Evolutionary conservation across 1,140 invertebrate species (phyloP).

Genomic region (Zaprionus lachaisei): DNA sequence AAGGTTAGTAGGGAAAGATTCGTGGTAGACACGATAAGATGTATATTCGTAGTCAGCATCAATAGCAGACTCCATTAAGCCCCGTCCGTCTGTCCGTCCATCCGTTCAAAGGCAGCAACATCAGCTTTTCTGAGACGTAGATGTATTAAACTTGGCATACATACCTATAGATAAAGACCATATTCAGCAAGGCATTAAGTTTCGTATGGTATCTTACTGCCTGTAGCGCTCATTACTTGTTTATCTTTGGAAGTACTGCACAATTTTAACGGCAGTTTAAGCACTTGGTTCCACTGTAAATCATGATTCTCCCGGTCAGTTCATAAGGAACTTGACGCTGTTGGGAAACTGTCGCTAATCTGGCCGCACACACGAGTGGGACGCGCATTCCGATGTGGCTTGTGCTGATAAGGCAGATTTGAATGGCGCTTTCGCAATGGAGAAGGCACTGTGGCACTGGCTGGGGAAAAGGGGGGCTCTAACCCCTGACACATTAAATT

Average conservation of each 20-base stretch:
- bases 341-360: slow-evolving; percentile 4
- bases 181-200: too few relatives aligned
- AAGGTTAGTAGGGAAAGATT: too few relatives aligned
- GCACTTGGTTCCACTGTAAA: not conserved
- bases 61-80: too few relatives aligned
- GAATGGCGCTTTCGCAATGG: not conserved
- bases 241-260: not conserved
- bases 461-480: not conserved
- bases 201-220: too few relatives aligned
- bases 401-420: slow-evolving; percentile 5
- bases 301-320: not conserved
- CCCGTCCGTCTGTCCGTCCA: too few relatives aligned
- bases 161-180: too few relatives aligned
- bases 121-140: too few relatives aligned
- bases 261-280: not conserved
- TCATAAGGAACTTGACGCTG: not conserved
- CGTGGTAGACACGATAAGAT: too few relatives aligned
- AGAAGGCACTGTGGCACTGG: not conserved
- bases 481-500: slow-evolving; percentile 78
- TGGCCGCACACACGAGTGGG: slow-evolving; percentile 2
- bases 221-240: too few relatives aligned
- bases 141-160: too few relatives aligned
- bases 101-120: too few relatives aligned
- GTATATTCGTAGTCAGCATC: too few relatives aligned
- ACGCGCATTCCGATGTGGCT: not conserved